phyloP scores from a whole-genome alignment of 2,888 invertebrate species.

The Nineta flava region DNA sequence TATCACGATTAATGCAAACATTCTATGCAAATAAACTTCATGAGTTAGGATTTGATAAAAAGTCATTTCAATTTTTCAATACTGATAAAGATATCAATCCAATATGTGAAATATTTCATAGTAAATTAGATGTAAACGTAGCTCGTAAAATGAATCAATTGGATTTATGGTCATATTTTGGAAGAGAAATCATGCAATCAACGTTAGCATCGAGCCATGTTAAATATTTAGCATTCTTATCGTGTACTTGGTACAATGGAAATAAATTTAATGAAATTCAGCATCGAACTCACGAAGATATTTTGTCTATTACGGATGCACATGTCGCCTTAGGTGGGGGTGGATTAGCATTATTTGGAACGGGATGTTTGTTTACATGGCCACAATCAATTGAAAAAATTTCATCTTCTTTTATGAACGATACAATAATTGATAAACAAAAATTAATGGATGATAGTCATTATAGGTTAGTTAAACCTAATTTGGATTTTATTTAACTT shows the following conservation, averaged over 20 bases:
- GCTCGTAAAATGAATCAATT: conserved; percentile 59
- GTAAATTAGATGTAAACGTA: conserved; percentile 49
- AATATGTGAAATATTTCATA: conserved; percentile 57
- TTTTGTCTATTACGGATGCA: conserved; percentile 51
- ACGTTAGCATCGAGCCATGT: conserved; percentile 43
- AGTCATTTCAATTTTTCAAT: conserved; percentile 67
- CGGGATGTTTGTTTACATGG: conserved; percentile 84
- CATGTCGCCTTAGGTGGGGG: conserved; percentile 88
- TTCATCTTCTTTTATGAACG: conserved; percentile 37
- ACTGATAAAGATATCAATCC: conserved; percentile 37
- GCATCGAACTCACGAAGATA: conserved; percentile 50
- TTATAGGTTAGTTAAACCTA: conserved; percentile 37
- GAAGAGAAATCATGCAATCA: conserved; percentile 66
- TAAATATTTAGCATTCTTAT: conserved; percentile 81
- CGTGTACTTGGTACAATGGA: conserved; percentile 67
- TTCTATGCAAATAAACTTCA: conserved; percentile 75
- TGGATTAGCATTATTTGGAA: conserved; percentile 80
- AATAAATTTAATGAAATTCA: conserved; percentile 33
- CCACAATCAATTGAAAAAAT: conserved; percentile 56
- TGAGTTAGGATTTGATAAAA: conserved; percentile 58
- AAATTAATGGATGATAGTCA: conserved; percentile 83
- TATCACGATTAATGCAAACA: conserved; percentile 67
- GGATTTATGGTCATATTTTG: conserved; percentile 73
- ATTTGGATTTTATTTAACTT: neutral
- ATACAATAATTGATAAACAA: conserved; percentile 48